Conservation (phyloP, 2,888 invertebrate genomes). For the Macrosoma leucophasiata region DNA sequence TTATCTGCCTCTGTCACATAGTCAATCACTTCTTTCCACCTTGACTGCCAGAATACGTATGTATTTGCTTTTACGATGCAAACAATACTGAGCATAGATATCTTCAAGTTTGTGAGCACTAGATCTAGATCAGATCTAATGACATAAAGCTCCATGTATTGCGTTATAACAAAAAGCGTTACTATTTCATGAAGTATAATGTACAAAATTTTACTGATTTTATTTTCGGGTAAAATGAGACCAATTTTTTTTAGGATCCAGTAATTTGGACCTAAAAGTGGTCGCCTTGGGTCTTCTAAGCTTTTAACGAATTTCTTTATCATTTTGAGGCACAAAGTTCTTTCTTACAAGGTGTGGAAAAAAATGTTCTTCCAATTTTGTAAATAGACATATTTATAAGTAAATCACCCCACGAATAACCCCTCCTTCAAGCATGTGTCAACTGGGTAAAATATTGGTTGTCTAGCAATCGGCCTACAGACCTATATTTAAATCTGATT, state of each 20-base stretch:
- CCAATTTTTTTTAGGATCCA: conserved; percentile 47
- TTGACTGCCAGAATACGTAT: conserved; percentile 47
- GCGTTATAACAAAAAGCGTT: conserved; percentile 46
- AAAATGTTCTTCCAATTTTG: background rate
- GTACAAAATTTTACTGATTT: conserved; percentile 29
- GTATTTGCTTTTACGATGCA: conserved; percentile 49
- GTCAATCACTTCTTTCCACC: conserved; percentile 46
- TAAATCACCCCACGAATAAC: too few species aligned
- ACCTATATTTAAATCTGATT: too few species aligned
- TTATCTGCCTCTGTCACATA: conserved; percentile 52
- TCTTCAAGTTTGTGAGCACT: conserved; percentile 53
- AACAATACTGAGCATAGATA: conserved; percentile 58
- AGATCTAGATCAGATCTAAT: conserved; percentile 49
- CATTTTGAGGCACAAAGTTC: conserved; percentile 28
- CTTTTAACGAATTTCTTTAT: conserved; percentile 34
- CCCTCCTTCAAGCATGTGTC: too few species aligned
- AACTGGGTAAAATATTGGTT: too few species aligned
- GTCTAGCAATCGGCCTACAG: too few species aligned
- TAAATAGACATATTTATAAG: too few species aligned
- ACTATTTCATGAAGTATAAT: conserved; percentile 43
- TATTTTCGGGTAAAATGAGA: conserved; percentile 44
- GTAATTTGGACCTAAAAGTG: conserved; percentile 51
- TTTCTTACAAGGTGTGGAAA: conserved; percentile 9
- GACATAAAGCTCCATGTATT: conserved; percentile 51
- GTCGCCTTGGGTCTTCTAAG: conserved; percentile 42